phyloP scores from a whole-genome alignment of 2,797 vertebrate species.

The Acipenser transmontanus region DNA sequence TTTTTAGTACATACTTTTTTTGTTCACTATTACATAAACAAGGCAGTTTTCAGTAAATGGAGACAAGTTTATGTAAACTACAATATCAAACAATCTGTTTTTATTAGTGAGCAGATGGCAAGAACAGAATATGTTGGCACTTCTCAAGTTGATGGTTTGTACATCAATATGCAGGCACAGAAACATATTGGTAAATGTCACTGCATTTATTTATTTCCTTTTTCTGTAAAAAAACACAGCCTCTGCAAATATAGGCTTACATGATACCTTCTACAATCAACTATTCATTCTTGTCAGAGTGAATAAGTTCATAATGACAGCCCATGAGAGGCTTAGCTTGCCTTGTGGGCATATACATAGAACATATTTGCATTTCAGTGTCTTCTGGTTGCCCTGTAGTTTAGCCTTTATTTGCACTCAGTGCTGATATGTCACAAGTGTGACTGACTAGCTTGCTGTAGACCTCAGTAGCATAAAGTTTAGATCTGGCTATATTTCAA shows the following conservation, averaged over 20 bases:
- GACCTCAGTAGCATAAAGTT: too few relatives aligned
- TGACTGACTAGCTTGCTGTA: too few relatives aligned
- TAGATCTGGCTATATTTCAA: too few relatives aligned
- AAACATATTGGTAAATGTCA: slow-evolving; percentile 15
- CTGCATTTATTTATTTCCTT: slow-evolving; percentile 1
- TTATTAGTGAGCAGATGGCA: slow-evolving; percentile 20
- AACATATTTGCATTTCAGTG: too few relatives aligned
- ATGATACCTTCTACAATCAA: neutral
- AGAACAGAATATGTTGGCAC: slow-evolving; percentile 15
- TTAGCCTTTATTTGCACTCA: too few relatives aligned
- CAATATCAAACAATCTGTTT: slow-evolving; percentile 23
- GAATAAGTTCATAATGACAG: neutral
- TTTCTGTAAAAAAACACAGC: neutral
- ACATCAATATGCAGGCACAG: slow-evolving; percentile 16
- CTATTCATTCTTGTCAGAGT: neutral
- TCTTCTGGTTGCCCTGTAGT: too few relatives aligned
- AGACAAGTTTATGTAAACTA: slow-evolving; percentile 19
- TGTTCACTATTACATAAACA: slow-evolving; percentile 3
- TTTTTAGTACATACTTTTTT: slow-evolving; percentile 4
- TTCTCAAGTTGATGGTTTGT: slow-evolving; percentile 9
- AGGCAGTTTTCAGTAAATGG: slow-evolving; percentile 12
- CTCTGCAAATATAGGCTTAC: neutral
- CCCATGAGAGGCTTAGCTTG: too few relatives aligned
- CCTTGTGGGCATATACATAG: too few relatives aligned
- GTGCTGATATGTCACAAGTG: too few relatives aligned